Evolutionary conservation across 1,140 invertebrate species (phyloP), one percentile per base, ranked within the genome.

Genomic region (Triops cancriformis): DNA sequence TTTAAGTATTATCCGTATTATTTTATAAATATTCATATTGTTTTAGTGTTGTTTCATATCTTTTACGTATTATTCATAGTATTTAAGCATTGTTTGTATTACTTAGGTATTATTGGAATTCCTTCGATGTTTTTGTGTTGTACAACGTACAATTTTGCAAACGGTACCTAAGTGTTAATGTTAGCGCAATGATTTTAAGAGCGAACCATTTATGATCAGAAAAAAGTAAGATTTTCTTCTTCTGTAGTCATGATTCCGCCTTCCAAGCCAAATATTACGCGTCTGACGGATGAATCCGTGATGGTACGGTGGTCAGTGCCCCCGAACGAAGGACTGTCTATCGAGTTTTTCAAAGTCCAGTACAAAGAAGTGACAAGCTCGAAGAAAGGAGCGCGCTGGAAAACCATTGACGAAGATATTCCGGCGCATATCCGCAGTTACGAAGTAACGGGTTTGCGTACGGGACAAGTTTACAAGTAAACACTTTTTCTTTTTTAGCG

Each of bases 291-390:
- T 81, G 88, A 92, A n/a, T 94, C 94, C 1, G 95, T 97, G 0
- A 95, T 97, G 91, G 90, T 98, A 0, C 88, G 92, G 31, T 98
- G 96, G 96, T 88, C 89, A 1, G 92, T 94, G 7, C 91, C 92
- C 0, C 86, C 89, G 14, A 93, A 94, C 81, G 83, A 84, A 77
- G 94, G 94, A 0, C 84, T 97, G 18, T 87, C 90, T 0, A 95
- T 98, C 79, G 86, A 88, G 79, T 96, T 97, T 83, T 98, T 96
- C 83, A 96, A 96, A 86, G 93, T 96, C 2, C 93, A 95, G 82
- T 94, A 93, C 81, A 88, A 89, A 74, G 91, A 94, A 84, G 85
- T 92, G 18, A 64, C 51, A 9, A 1, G 31, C 7, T 87, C 87
- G 0, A 87, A 85, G 76, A 81, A 87, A 75, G 82, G 84, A 31